A percentile compares a stretch with the other conserved stretches of the same genome.
Evolutionary conservation across 2,113 vertebrate genomes (phyloP).

Genomic region (Chaenocephalus aceratus): DNA sequence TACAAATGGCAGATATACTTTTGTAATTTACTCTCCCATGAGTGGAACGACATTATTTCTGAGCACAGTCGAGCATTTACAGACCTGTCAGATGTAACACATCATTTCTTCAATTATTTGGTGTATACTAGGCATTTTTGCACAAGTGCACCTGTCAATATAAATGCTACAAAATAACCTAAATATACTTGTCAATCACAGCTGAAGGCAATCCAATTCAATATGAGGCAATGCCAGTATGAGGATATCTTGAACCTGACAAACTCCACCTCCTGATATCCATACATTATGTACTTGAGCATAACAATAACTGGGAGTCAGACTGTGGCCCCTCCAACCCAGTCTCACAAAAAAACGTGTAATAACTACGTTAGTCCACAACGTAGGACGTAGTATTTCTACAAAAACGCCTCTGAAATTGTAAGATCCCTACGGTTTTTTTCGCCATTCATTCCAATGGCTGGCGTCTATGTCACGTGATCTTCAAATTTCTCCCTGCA

Average conservation of each 20-base stretch:
- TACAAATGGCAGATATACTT: not conserved
- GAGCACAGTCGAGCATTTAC: not conserved
- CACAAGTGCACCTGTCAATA: not conserved
- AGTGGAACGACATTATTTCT: not conserved
- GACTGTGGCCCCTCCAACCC: too few relatives aligned
- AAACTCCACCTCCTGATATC: not conserved
- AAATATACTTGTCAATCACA: slow-evolving; percentile 3
- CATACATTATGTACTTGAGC: too few relatives aligned
- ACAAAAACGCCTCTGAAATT: too few relatives aligned
- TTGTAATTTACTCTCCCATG: not conserved
- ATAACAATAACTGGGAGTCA: too few relatives aligned
- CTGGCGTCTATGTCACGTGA: too few relatives aligned
- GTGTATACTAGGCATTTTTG: not conserved
- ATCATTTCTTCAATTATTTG: not conserved
- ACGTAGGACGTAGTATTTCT: too few relatives aligned
- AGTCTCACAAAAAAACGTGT: too few relatives aligned
- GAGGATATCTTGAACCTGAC: not conserved
- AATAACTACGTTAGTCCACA: too few relatives aligned
- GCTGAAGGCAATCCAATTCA: not conserved
- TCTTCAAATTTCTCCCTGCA: too few relatives aligned
- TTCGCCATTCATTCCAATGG: too few relatives aligned
- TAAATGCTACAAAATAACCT: not conserved
- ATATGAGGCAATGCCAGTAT: not conserved
- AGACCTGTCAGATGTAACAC: not conserved
- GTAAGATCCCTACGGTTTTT: too few relatives aligned